These are phyloP conservation scores for Setophaga petechia DNA, from an alignment of 2,113 vertebrate species.

Conservation along the genomic window DNA sequence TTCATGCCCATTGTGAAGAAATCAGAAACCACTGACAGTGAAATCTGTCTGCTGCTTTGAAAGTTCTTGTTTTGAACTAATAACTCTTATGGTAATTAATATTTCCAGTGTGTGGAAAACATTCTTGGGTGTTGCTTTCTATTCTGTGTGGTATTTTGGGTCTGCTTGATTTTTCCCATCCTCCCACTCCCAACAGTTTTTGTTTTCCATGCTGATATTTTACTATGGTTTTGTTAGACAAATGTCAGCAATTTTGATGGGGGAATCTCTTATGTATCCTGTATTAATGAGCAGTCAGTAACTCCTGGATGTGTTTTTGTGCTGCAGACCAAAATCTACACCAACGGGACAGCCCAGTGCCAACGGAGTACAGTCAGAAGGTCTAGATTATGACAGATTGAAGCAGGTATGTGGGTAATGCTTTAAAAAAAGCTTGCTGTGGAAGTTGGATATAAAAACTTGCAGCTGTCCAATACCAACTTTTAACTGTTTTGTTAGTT, in stretches of 20 bases:
- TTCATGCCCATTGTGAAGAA: neutral
- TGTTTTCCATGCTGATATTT: neutral
- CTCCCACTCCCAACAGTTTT: neutral
- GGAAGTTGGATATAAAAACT: neutral
- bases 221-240: neutral
- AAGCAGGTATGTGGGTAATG: slow-evolving; percentile 85
- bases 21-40: neutral
- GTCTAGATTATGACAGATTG: slow-evolving; percentile 94
- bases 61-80: slow-evolving; percentile 27
- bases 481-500: neutral
- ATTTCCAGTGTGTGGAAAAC: neutral
- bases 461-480: neutral
- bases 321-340: slow-evolving; percentile 92
- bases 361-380: slow-evolving; percentile 94
- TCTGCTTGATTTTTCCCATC: slow-evolving; percentile 6
- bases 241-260: neutral
- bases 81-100: neutral
- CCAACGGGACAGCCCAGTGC: slow-evolving; percentile 90
- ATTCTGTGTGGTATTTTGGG: slow-evolving; percentile 43
- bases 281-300: neutral
- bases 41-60: neutral
- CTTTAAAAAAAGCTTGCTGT: neutral
- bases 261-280: neutral
- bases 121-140: slow-evolving; percentile 1
- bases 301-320: slow-evolving; percentile 21